These are phyloP conservation scores for Rhizomys pruinosus DNA, from an alignment of 2,113 vertebrate genomes.

Conservation along the genomic window DNA sequence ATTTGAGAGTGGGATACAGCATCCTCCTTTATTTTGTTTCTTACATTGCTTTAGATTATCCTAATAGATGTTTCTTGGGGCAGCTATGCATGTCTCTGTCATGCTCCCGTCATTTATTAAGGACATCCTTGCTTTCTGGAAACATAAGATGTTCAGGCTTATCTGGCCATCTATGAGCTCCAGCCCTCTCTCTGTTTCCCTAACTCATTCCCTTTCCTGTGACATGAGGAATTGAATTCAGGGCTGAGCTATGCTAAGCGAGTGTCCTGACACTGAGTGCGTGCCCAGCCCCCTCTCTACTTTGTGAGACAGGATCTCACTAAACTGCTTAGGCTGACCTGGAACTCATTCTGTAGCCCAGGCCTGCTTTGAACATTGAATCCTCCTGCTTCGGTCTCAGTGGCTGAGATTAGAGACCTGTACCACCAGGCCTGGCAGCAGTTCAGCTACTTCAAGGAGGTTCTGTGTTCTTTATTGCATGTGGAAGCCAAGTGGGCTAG, in stretches of 20 bases:
- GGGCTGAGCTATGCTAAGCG: rapidly evolving
- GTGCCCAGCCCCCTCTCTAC: no score
- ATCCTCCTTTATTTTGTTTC: constrained; percentile 49
- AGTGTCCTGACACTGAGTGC: not conserved
- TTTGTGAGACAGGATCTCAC: not conserved
- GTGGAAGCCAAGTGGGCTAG: not conserved
- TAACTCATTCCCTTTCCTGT: not conserved
- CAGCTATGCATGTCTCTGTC: not conserved
- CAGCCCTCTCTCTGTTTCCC: no score
- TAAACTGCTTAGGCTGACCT: not conserved
- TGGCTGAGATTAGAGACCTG: not conserved
- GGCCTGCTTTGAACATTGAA: not conserved
- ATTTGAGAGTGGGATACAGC: not conserved
- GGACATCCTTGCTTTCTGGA: not conserved
- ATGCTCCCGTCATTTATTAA: not conserved
- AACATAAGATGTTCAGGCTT: not conserved
- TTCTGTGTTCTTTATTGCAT: not conserved
- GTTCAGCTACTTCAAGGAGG: not conserved
- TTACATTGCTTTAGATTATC: not conserved
- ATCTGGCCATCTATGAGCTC: not conserved
- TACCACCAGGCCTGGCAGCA: not conserved
- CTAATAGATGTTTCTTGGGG: not conserved
- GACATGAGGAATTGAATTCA: not conserved
- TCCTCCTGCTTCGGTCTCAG: not conserved
- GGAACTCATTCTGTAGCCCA: not conserved